Evolutionary conservation across 2,888 invertebrate species (phyloP), one percentile per base, ranked within the genome.

Genomic region (Muscina levida): DNA sequence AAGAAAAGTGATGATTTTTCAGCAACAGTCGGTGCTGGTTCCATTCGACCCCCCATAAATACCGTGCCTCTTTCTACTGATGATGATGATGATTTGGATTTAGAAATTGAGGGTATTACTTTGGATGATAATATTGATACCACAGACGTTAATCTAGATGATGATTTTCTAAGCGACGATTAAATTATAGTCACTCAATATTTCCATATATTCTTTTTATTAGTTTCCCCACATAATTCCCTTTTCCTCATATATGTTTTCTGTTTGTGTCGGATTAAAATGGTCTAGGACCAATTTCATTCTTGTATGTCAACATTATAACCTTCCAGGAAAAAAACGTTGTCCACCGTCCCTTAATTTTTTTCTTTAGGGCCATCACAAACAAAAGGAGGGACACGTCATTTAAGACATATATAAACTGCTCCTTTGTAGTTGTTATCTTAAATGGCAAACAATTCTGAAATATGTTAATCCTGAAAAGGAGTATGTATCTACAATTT

Each of bases 31-130:
- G 26, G 44, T n/a, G 53, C 48, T 19, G n/a, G 44, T 17, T 72
- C 82, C 17, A 39, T 59, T 10, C 65, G 71, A 24, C 57, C 65
- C n/a, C 3, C 56, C 19, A 15, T 66, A 11, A 53, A 67, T 15
- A 22, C 65, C 48, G 44, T 72, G 57, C 68, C 77, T 31, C 66
- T 65, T 42, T 44, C 72, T 56, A 72, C 73, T n/a, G 97, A 97
- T 86, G 91, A 96, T 51, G 97, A 97, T 86, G 85, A 93, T 86
- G 97, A 97, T 86, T 91, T 97, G 48, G 97, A 97, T 87, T 90
- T 95, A 65, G 97, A 97, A 89, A 92, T 97, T 70, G 96, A 97
- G 83, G 95, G 94, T 83, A 93, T 96, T 84, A 94, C 94, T 84
- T 91, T 97, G 31, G 97, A 97, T 88, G 95, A 95, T 82, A 93